Percentiles rank a stretch among this genome's conserved stretches.
These are phyloP conservation scores for Platycnemis pennipes DNA, from an alignment of 2,888 invertebrate species.

Conservation along the genomic window DNA sequence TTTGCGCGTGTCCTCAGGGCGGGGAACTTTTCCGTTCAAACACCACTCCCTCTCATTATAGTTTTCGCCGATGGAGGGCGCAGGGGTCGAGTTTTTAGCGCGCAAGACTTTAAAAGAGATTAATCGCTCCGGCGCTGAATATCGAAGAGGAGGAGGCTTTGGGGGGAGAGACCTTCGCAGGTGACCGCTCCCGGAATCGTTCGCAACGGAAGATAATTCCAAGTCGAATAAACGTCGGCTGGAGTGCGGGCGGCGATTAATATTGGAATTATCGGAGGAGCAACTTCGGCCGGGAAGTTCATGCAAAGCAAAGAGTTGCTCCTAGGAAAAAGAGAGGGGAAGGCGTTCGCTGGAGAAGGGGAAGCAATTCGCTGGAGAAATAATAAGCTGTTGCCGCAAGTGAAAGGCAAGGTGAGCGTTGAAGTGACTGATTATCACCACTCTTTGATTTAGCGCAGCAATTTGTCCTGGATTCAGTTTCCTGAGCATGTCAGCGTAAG, in stretches of 20 bases:
- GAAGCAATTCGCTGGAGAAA: too few relatives aligned
- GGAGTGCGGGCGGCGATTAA: background rate
- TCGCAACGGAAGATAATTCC: background rate
- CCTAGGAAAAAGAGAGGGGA: background rate
- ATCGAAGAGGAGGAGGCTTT: background rate
- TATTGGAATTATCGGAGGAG: slow-evolving; percentile 47
- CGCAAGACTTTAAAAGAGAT: background rate
- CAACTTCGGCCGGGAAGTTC: slow-evolving; percentile 46
- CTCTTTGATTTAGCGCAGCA: too few relatives aligned
- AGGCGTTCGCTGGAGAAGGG: background rate
- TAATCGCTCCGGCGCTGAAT: slow-evolving; percentile 4
- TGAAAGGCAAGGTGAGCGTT: too few relatives aligned
- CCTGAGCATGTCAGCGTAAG: too few relatives aligned
- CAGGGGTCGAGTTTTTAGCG: background rate
- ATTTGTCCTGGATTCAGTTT: too few relatives aligned
- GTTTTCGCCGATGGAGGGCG: background rate
- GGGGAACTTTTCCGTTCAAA: background rate
- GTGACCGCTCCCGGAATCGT: too few relatives aligned
- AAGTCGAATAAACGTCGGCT: slow-evolving; percentile 28
- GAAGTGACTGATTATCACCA: too few relatives aligned
- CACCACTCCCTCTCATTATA: background rate
- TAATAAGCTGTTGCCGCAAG: too few relatives aligned
- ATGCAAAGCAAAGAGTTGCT: background rate
- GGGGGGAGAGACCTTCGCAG: background rate
- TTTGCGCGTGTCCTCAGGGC: background rate